Evolutionary conservation across 2,888 invertebrate genomes (phyloP).

Genomic region (Microctonus aethiopoides): DNA sequence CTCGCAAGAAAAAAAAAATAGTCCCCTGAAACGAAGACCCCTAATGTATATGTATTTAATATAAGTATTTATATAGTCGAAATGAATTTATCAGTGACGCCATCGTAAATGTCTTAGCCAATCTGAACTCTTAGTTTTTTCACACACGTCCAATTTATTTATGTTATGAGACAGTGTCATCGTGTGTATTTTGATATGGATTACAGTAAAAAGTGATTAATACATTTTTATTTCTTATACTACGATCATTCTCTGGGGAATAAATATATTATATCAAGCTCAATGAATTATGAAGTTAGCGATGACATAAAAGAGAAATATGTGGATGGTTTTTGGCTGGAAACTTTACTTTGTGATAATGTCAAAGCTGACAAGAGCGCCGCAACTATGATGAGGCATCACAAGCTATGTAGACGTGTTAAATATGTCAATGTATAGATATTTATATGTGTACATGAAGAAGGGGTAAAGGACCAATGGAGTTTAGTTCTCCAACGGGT

Average conservation of each 20-base stretch:
- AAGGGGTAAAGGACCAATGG: not conserved
- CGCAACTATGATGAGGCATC: not conserved
- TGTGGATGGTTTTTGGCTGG: constrained; percentile 6
- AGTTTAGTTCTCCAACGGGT: not conserved
- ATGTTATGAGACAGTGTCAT: no score
- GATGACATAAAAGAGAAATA: not conserved
- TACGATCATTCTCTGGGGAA: not conserved
- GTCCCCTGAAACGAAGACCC: no score
- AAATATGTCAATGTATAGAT: not conserved
- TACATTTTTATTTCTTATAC: no score
- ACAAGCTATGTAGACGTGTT: not conserved
- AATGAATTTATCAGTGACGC: constrained; percentile 43
- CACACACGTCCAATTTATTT: no score
- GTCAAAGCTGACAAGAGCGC: constrained; percentile 8
- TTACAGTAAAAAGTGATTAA: no score
- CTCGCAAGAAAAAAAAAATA: no score
- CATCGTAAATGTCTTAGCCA: constrained; percentile 10
- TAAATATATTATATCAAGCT: not conserved
- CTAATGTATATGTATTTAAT: no score
- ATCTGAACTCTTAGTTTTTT: not conserved
- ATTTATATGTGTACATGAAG: not conserved
- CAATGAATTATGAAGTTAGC: not conserved
- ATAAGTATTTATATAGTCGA: constrained; percentile 46
- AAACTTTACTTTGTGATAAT: not conserved
- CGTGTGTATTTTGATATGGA: no score